Evolutionary conservation across 1,140 invertebrate species (phyloP), one percentile per base, ranked within the genome.

Genomic region (Meloidogyne chitwoodi): DNA sequence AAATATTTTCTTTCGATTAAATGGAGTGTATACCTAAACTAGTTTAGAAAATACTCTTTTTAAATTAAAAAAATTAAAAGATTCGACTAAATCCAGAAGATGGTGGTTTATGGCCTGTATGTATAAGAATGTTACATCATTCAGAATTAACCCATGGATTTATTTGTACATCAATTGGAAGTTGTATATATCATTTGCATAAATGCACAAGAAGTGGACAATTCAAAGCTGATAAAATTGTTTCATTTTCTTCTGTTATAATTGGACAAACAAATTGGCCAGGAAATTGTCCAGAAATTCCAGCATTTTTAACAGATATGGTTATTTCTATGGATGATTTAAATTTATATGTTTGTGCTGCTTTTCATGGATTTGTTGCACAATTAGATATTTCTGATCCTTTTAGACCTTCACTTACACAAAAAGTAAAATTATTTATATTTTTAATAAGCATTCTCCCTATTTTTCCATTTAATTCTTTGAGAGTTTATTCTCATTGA

Each of bases 301-400:
- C 81, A 14, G 80, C 81, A 16, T 61, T 83, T 27, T 80, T 81
- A 3, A 67, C 68, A 24, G 81, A 83, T 41, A 81, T 97, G 76
- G 76, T 38, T 0, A 88, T 98, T 48, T 97, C 95, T 0, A 85
- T 98, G 85, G 94, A 98, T 87, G 96, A 98, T 87, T 92, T 92
- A 77, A 98, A 91, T 86, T 88, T 98, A 0, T 98, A 96, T 88
- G 90, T 96, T 41, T 92, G 91, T 70, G 94, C 93, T 86, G 98
- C 94, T 93, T 84, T 94, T 0, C 95, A 97, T 83, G 96, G 90
- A 19, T 95, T 98, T 86, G 90, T 98, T 5, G 90, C 94, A 44
- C 95, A 98, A 84, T 98, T 98, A 84, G 93, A 98, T 87, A 92
- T 98, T 68, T 91, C 91, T 0, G 91, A 96, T 87, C 91, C 92